Base-by-base conservation (phyloP, 2,888 invertebrate genomes). In the Euspilapteryx auroguttella region DNA sequence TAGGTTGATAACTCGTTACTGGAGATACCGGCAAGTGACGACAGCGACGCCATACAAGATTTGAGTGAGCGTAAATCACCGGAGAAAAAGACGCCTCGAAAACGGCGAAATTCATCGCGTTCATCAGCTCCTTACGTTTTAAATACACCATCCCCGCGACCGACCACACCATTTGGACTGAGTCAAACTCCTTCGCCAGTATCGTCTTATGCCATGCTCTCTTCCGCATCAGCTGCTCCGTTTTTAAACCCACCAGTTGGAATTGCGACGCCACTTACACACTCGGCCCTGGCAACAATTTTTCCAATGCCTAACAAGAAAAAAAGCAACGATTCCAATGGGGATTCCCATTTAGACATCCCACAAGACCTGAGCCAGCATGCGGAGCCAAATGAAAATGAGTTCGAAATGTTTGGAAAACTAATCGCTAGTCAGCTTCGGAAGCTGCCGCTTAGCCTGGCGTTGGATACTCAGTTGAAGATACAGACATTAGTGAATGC, bases 401-500 rank as follows among this genome's bases (percentile, higher is more conserved):
- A 75, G 43, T 75, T 73, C 27, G 73, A 73, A 43, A 75, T 75
- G 75, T 75, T 75, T 35, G 75, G 69, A 21, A 73, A 73, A 44
- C 41, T 73, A 39, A 75, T 75, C 32, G 66, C 75, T 14, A 75
- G 71, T 41, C 75, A 75, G 40, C 42, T 75, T 37, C 47, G 73
- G 37, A 78, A 73, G 45, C 42, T 66, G 42, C 66, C 75, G 21
- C 43, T 73, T 22, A 69, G 68, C 34, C 44, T 69, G 45, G 71
- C 71, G 24, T 47, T 71, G 47, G 76, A 73, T 34, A 68, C 75
- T 34, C 78, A 71, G 35, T 37, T 73, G 33, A 73, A 73, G 44
- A 73, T 75, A 35, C 71, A 75, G 43, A 73, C 69, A 2, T 37
- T 71, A 36, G 73, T 73, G 21, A 73, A 71, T 20, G 71, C 66